Evolutionary conservation across 2,888 invertebrate genomes (phyloP).

Genomic region (Nephrotoma flavescens): DNA sequence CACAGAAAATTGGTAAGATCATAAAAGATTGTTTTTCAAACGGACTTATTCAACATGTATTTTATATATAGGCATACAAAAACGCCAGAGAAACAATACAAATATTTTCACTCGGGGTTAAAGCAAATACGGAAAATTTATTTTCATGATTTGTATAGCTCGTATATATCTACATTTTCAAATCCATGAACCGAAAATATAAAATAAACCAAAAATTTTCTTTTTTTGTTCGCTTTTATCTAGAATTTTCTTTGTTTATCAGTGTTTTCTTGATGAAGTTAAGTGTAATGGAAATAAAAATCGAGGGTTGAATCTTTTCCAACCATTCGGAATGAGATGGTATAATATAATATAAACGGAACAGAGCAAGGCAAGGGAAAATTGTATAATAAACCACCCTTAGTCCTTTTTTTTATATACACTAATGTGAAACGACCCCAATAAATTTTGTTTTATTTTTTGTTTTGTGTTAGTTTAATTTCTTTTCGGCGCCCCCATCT

Average conservation of each 20-base stretch:
- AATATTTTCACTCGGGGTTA: background rate
- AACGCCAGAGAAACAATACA: background rate
- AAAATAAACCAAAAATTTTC: background rate
- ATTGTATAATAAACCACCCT: background rate
- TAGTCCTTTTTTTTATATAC: background rate
- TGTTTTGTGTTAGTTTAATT: conserved; percentile 2
- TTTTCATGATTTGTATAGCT: background rate
- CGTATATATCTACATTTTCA: background rate
- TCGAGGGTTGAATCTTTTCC: conserved; percentile 3
- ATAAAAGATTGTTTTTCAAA: background rate
- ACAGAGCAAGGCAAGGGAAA: background rate
- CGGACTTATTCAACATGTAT: background rate
- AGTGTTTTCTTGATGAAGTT: conserved; percentile 3
- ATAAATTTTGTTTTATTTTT: background rate
- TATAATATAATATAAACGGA: background rate
- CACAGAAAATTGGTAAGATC: background rate
- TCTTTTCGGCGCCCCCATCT: conserved; percentile 1
- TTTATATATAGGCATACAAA: background rate
- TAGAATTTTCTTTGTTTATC: background rate
- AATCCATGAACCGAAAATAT: background rate
- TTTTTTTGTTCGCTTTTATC: background rate
- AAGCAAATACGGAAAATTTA: background rate
- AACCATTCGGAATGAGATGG: background rate
- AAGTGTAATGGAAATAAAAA: background rate
- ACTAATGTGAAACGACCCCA: conserved; percentile 2